phyloP scores from a whole-genome alignment of 2,113 vertebrate species.

The Bombycilla garrulus region DNA sequence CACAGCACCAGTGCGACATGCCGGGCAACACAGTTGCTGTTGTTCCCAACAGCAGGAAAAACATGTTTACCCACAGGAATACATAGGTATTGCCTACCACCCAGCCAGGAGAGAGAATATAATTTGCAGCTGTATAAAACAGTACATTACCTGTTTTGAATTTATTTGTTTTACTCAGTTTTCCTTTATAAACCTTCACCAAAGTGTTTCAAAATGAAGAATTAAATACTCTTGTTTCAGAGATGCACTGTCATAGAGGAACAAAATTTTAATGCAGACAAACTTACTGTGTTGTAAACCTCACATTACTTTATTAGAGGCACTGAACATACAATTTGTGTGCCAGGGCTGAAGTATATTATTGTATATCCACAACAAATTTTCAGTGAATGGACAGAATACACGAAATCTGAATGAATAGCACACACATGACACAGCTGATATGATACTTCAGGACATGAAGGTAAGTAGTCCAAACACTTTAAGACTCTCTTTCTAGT shows the following conservation, averaged over 20 bases:
- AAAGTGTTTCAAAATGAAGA: not conserved
- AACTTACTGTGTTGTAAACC: not conserved
- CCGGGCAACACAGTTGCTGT: accelerated
- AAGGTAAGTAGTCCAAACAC: not conserved
- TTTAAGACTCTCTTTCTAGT: not conserved
- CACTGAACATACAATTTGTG: not conserved
- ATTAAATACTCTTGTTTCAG: not conserved
- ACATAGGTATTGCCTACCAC: not conserved
- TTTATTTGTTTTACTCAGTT: not conserved
- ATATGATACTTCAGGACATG: not conserved
- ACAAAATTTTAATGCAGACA: not conserved
- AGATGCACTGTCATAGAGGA: not conserved
- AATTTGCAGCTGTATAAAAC: not conserved
- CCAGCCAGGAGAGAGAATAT: not conserved
- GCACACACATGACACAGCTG: not conserved
- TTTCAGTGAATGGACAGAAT: not conserved
- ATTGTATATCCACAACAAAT: not conserved
- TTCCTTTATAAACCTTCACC: not conserved
- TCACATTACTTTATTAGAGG: not conserved
- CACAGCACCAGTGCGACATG: not conserved
- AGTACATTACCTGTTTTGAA: not conserved
- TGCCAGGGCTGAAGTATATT: not conserved
- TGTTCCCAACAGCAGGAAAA: not conserved
- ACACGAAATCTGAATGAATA: not conserved
- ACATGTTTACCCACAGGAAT: not conserved